Evolutionary conservation across 2,113 vertebrate species (phyloP), one percentile per base, ranked within the genome.

Genomic region (Myrmophylax atrothorax): DNA sequence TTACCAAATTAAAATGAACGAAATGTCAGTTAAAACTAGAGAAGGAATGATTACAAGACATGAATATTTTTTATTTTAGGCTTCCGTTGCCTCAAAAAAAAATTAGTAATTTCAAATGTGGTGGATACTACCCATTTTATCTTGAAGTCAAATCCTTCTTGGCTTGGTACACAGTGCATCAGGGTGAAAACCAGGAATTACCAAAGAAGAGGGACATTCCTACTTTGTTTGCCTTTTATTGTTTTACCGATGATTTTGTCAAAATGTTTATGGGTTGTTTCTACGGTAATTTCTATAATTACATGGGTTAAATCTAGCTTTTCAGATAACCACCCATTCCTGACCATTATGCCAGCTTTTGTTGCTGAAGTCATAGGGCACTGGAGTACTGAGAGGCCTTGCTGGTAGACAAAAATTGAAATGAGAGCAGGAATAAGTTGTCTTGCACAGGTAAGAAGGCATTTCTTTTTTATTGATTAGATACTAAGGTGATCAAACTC

Each of bases 211-310:
- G 2, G 10, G 7, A 31, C 7, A 44, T 60, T 35, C 22, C n/a
- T 53, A 62, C 4, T 62, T 18, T 42, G 11, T 40, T 28, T 64
- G 10, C 40, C 6, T 10, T 38, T 50, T 80, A 46, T 37, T 40
- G 18, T 40, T 83, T 50, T 62, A 49, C 7, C 69, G 13, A 38
- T 72, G 12, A 80, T 66, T 92, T 85, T 37, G 14, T 70, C 38
- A 29, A 33, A 80, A 44, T 5, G 5, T 42, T 26, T 42, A 2
- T 56, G 29, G 1, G 0, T 0, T 9, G 37, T 58, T 79, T 42
- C 18, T 76, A 12, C 37, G 6, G 4, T 46, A 29, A 67, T 55
- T 87, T 63, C 23, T 87, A 3, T 66, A 56, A 66, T 35, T 40
- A 11, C 29, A 25, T 33, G 15, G 3, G 5, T 59, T 79, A 67